phyloP scores from a whole-genome alignment of 2,888 invertebrate genomes.

The Andrena trimmerana region DNA sequence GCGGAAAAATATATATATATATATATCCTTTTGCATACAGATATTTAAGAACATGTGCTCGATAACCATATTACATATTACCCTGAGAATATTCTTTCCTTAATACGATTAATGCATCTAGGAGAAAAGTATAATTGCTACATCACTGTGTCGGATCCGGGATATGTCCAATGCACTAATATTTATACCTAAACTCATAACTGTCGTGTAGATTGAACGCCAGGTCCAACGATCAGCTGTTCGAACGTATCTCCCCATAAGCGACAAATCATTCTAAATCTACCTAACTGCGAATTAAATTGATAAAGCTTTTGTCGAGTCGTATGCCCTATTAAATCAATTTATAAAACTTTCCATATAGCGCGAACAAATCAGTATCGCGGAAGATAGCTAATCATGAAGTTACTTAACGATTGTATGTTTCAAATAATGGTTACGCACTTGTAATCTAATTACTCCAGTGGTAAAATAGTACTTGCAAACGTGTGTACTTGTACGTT shows the following conservation, averaged over 20 bases:
- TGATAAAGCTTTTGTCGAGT: slow-evolving; percentile 24
- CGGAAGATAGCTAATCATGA: slow-evolving; percentile 55
- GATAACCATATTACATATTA: slow-evolving; percentile 48
- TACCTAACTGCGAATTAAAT: slow-evolving; percentile 16
- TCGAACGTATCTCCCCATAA: slow-evolving; percentile 4
- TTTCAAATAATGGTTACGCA: slow-evolving; percentile 25
- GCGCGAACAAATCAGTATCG: slow-evolving; percentile 51
- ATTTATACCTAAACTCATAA: slow-evolving; percentile 13
- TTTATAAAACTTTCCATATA: slow-evolving; percentile 28
- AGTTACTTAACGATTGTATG: slow-evolving; percentile 49
- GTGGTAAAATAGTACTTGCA: slow-evolving; percentile 45
- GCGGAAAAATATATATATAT: background rate
- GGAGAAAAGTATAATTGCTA: slow-evolving; percentile 17
- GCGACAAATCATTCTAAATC: slow-evolving; percentile 19
- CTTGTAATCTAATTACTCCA: slow-evolving; percentile 41
- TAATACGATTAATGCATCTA: slow-evolving; percentile 30
- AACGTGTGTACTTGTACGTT: slow-evolving; percentile 44
- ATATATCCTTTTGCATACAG: slow-evolving; percentile 43
- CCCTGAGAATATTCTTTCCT: slow-evolving; percentile 36
- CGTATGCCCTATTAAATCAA: slow-evolving; percentile 14
- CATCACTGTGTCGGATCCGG: slow-evolving; percentile 5
- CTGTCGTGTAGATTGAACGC: slow-evolving; percentile 20
- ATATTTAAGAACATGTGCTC: slow-evolving; percentile 37
- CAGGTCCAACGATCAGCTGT: slow-evolving; percentile 8
- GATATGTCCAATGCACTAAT: slow-evolving; percentile 6